Percentiles rank a stretch among this genome's conserved stretches.
Evolutionary conservation across 2,113 vertebrate genomes (phyloP).

Genomic region (Redunca redunca): DNA sequence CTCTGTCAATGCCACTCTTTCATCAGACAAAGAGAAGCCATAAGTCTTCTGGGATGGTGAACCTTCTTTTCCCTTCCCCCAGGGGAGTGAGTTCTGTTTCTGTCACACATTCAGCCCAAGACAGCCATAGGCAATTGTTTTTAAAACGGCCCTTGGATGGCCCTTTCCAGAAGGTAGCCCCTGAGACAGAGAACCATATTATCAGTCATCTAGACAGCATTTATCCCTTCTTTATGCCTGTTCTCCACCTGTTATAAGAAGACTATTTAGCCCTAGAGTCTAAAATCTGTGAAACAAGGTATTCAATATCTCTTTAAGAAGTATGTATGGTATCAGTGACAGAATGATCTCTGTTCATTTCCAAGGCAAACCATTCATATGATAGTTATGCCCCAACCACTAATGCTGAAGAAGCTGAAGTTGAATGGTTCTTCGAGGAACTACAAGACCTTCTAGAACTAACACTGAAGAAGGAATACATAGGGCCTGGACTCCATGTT

Average conservation of each 20-base stretch:
- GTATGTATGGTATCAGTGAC: background rate
- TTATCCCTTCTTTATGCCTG: background rate
- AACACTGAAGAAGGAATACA: background rate
- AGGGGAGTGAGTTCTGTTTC: slow-evolving; percentile 27
- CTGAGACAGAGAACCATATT: background rate
- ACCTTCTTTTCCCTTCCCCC: background rate
- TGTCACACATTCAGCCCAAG: slow-evolving; percentile 9
- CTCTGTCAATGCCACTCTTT: background rate
- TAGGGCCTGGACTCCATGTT: too few relatives aligned
- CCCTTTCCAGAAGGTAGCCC: background rate
- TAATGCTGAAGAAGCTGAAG: background rate
- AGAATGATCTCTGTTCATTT: background rate
- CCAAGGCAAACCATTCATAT: background rate
- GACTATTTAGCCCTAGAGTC: background rate
- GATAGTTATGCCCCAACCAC: background rate
- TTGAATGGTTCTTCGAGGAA: background rate
- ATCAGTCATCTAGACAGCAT: slow-evolving; percentile 2
- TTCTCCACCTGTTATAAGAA: background rate
- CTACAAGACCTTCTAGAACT: background rate
- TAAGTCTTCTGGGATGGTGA: slow-evolving; percentile 20
- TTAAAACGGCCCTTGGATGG: slow-evolving; percentile 32
- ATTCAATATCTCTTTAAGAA: slow-evolving; percentile 3
- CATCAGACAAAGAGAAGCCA: slow-evolving; percentile 50
- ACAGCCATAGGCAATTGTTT: slow-evolving; percentile 45
- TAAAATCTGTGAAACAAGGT: background rate